These are phyloP conservation scores for Sylvietta virens DNA, from an alignment of 2,113 vertebrate genomes.

Conservation along the genomic window DNA sequence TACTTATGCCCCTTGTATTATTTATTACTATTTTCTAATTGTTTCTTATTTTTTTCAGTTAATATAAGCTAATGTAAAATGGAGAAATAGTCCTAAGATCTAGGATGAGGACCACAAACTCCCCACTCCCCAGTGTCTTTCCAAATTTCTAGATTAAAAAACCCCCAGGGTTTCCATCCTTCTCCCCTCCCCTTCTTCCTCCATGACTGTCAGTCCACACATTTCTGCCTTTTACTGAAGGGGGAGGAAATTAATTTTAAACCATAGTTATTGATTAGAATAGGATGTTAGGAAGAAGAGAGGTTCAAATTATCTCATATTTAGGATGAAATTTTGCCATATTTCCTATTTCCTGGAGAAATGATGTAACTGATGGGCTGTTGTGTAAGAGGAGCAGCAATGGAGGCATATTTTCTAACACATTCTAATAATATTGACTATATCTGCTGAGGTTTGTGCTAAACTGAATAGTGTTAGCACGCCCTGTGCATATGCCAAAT, in stretches of 20 bases:
- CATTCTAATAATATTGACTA: background rate
- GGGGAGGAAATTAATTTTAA: background rate
- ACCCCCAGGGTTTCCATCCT: rapidly evolving
- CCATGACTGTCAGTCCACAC: background rate
- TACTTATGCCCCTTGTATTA: background rate
- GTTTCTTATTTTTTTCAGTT: background rate
- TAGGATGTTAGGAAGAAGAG: background rate
- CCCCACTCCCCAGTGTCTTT: background rate
- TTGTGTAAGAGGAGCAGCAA: background rate
- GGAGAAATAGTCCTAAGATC: background rate
- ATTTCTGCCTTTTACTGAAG: background rate
- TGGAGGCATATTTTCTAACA: background rate
- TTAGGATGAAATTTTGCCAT: background rate
- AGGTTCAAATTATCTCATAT: background rate
- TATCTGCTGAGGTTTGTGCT: background rate
- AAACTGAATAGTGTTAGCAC: background rate
- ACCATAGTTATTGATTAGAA: background rate
- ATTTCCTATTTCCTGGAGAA: background rate
- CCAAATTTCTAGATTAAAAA: background rate
- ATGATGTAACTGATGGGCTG: background rate
- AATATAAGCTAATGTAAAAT: background rate
- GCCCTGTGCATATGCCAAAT: background rate
- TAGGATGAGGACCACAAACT: background rate
- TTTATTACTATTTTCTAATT: background rate
- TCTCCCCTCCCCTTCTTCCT: background rate